Conservation (phyloP, 2,113 vertebrate genomes). For the Rallus limicola region DNA sequence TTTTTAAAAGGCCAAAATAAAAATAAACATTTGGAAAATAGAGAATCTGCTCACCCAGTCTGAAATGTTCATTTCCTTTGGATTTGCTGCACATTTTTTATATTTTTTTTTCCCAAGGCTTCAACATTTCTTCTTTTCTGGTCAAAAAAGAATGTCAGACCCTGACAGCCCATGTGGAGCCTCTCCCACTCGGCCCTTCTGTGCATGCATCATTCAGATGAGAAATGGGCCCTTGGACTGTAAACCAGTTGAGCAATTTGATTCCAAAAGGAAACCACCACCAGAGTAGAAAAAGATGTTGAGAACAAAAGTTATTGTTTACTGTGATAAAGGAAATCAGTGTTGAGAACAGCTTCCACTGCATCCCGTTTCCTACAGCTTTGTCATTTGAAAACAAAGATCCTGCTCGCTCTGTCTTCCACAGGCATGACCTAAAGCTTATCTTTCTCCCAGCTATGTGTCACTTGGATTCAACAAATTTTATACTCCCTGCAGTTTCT, state of each 20-base stretch:
- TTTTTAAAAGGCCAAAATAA: conserved; percentile 59
- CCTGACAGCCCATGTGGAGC: not conserved
- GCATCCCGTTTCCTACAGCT: not conserved
- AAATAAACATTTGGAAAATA: conserved; percentile 50
- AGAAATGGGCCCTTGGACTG: not conserved
- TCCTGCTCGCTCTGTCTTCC: not conserved
- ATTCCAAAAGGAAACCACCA: conserved; percentile 36
- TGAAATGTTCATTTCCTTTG: conserved; percentile 44
- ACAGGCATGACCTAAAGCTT: not conserved
- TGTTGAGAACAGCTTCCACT: conserved; percentile 33
- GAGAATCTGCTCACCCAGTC: not conserved
- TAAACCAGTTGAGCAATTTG: not conserved
- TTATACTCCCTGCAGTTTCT: not conserved
- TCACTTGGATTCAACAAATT: not conserved
- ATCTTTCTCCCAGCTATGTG: not conserved
- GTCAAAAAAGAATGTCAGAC: conserved; percentile 30
- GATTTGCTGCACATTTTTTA: not conserved
- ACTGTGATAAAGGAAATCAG: conserved; percentile 39
- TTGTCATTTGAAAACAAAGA: not conserved
- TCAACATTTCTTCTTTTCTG: conserved; percentile 24
- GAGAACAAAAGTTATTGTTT: conserved; percentile 60
- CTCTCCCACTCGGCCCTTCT: not conserved
- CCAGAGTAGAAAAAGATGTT: conserved; percentile 38
- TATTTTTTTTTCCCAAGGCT: not conserved
- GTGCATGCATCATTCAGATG: not conserved